A percentile compares a stretch with the other conserved stretches of the same genome.
Conservation (phyloP, 30 jellyfish, hydroid and myxozoan species). For the Mastigias papua region DNA sequence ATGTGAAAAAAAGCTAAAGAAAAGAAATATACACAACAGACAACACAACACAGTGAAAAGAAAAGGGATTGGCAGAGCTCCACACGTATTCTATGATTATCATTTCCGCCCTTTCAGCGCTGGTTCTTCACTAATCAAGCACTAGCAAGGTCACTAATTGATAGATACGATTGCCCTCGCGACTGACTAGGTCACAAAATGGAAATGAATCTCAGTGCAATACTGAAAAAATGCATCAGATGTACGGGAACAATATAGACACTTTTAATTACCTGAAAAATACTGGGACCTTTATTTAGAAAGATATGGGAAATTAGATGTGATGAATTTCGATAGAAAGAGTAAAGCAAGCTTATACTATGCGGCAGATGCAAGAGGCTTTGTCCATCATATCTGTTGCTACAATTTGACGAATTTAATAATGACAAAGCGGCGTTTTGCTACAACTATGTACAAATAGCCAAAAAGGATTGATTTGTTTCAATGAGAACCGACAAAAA, state of each 20-base stretch:
- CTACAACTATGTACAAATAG: slow-evolving; percentile 64
- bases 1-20: no score
- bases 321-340: neutral
- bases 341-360: neutral
- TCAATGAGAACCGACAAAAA: slow-evolving; percentile 57
- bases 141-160: neutral
- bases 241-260: neutral
- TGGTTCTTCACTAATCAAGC: no score
- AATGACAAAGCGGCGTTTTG: slow-evolving; percentile 68
- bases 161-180: neutral
- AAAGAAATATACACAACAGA: no score
- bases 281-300: neutral
- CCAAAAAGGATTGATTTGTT: slow-evolving; percentile 68
- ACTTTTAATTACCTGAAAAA: neutral
- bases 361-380: slow-evolving; percentile 46
- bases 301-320: neutral
- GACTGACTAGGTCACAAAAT: neutral
- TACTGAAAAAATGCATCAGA: neutral
- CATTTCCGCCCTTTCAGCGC: no score
- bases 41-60: no score
- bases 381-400: slow-evolving; percentile 55
- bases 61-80: no score
- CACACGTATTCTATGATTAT: no score
- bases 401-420: slow-evolving; percentile 68
- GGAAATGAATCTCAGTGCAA: neutral